Base-by-base conservation (phyloP, 2,113 vertebrate genomes). In the Tylochromis polylepis region DNA sequence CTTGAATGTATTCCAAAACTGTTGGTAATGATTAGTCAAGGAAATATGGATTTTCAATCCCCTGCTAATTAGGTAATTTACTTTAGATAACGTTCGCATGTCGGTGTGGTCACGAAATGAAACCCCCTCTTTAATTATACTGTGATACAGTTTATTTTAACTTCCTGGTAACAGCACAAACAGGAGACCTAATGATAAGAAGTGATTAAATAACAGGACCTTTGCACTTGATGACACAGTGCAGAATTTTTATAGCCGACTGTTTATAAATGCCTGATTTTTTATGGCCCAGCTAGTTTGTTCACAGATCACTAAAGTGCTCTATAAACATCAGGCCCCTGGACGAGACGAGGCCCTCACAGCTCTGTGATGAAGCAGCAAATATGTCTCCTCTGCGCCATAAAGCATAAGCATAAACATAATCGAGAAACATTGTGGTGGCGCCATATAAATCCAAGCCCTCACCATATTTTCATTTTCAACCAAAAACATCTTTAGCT, bases 211-310 rank as follows among this genome's bases (percentile, higher is more conserved):
- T 15, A 31, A 51, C 20, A 49, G 36, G 72, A 92, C 83, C 90
- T 93, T 95, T 92, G 89, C 18, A 78, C 92, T 77, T 12, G 53
- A 80, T 55, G 75, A 83, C 34, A 31, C 18, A 5, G 34, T 8
- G 11, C 11, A 27, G 16, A 14, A 29, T 65, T 84, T 85, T 31
- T 67, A 75, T 51, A 16, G 85, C 18, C 8, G 5, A 51, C 34
- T 36, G 70, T 72, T 84, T 31, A 83, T 83, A 62, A 59, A 16
- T 38, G 31, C 16, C 34, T 2, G 6, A 65, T 36, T 18, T 41
- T 92, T 92, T 89, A 92, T 87, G 82, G 51, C 53, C 31, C 3
- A 15, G 22, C 70, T 20, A 29, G 46, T 53, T 51, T 51, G 43
- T n/a, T 31, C 72, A 3, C 24, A 34, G 31, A 24, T 53, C 20